phyloP scores from a whole-genome alignment of 2,888 invertebrate genomes.

The Thereva unica region DNA sequence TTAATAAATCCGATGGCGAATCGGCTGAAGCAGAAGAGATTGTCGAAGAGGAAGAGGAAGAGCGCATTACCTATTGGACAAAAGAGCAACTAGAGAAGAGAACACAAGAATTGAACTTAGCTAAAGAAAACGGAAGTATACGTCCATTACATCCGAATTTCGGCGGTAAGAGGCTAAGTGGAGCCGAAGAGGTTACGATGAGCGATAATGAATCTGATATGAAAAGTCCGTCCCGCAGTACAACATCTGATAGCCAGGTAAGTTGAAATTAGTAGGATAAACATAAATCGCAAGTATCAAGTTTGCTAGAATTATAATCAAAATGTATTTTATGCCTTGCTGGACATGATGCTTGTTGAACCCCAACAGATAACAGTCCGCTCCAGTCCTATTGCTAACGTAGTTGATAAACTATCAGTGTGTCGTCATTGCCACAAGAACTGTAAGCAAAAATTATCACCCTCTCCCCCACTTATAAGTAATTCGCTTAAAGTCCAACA shows the following conservation, averaged over 20 bases:
- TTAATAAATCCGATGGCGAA: constrained; percentile 48
- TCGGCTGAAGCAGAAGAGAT: constrained; percentile 39
- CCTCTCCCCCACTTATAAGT: constrained; percentile 50
- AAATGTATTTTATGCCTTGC: constrained; percentile 16
- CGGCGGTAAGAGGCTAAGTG: constrained; percentile 54
- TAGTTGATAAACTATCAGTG: constrained; percentile 71
- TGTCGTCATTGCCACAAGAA: constrained; percentile 80
- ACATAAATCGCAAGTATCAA: no score
- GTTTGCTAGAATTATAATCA: no score
- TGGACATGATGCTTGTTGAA: constrained; percentile 30
- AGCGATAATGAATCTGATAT: constrained; percentile 60
- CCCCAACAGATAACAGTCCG: constrained; percentile 72
- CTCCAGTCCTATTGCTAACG: constrained; percentile 69
- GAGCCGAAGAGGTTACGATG: constrained; percentile 58
- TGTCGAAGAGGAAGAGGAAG: constrained; percentile 53
- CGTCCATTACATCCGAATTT: constrained; percentile 49
- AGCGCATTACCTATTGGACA: constrained; percentile 65
- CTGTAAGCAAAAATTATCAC: constrained; percentile 59
- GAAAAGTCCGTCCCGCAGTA: constrained; percentile 73
- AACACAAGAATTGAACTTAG: constrained; percentile 69
- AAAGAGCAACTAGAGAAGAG: constrained; percentile 72
- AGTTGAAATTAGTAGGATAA: constrained; percentile 42
- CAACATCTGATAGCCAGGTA: constrained; percentile 79
- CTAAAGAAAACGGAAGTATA: constrained; percentile 57
- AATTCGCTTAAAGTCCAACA: constrained; percentile 58